These are phyloP conservation scores for Phaenicophaeus curvirostris DNA, from an alignment of 2,797 vertebrate genomes.

Conservation along the genomic window DNA sequence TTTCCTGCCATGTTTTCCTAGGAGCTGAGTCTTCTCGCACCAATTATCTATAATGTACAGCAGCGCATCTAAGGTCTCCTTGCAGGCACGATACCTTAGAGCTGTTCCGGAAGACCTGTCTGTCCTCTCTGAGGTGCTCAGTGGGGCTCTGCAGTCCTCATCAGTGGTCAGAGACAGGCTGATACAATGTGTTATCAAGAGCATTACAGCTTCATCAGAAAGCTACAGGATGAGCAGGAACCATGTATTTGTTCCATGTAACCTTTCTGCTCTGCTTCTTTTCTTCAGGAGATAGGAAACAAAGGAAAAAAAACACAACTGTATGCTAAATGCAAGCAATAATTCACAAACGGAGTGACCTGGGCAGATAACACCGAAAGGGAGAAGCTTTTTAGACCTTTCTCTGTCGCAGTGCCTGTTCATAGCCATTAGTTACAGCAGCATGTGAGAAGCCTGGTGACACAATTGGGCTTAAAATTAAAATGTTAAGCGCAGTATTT, in stretches of 20 bases:
- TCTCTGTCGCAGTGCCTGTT: background rate
- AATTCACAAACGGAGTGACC: background rate
- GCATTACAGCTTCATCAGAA: background rate
- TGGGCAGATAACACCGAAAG: background rate
- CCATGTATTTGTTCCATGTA: background rate
- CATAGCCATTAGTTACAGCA: background rate
- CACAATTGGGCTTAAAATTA: background rate
- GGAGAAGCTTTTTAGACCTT: background rate
- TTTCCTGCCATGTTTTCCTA: background rate
- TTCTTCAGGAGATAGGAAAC: background rate
- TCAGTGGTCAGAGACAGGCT: background rate
- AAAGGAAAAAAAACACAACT: rapidly evolving
- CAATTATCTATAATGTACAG: background rate
- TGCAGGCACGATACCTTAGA: background rate
- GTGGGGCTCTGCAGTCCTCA: background rate
- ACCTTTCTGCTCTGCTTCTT: background rate
- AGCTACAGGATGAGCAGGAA: background rate
- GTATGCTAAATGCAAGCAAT: background rate
- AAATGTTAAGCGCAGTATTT: background rate
- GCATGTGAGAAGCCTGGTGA: background rate
- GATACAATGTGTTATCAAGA: background rate
- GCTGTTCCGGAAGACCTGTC: background rate
- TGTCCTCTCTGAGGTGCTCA: background rate
- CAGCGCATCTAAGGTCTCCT: background rate
- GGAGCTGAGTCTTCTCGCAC: background rate